Evolutionary conservation across 1,140 invertebrate species (phyloP).

Genomic region (Drosophila nannoptera): DNA sequence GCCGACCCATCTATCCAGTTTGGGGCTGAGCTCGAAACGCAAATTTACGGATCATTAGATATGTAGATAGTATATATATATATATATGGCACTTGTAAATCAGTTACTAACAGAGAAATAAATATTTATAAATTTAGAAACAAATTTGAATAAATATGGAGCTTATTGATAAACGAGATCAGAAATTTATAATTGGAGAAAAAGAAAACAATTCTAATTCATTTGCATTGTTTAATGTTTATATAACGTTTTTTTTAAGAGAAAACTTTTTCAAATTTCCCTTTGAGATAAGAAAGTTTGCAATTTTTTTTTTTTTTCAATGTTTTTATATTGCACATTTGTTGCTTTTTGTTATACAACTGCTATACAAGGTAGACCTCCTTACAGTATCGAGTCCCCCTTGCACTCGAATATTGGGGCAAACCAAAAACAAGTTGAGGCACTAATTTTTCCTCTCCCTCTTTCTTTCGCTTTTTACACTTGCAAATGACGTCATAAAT

Average conservation of each 20-base stretch:
- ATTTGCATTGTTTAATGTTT: not conserved
- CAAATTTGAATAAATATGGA: not conserved
- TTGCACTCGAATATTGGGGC: conserved; percentile 48
- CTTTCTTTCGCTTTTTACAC: conserved; percentile 9
- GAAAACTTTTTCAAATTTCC: not conserved
- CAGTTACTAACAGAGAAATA: conserved; percentile 30
- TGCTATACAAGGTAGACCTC: not conserved
- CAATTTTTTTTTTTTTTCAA: too few species aligned
- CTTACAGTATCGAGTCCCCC: conserved; percentile 13
- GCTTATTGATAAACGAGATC: not conserved
- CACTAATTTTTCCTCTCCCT: too few species aligned
- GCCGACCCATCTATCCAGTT: conserved; percentile 58
- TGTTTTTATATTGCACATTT: too few species aligned
- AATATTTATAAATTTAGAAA: not conserved
- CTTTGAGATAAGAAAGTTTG: not conserved
- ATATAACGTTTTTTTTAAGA: too few species aligned
- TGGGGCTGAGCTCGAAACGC: conserved; percentile 34
- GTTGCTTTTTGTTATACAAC: too few species aligned
- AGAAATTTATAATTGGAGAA: not conserved
- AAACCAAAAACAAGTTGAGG: conserved; percentile 18
- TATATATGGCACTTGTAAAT: not conserved
- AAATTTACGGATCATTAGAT: not conserved
- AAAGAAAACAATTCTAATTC: not conserved
- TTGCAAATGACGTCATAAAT: conserved; percentile 51
- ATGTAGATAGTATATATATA: not conserved